Evolutionary conservation across 2,888 invertebrate species (phyloP), one percentile per base, ranked within the genome.

Genomic region (Xiphydria camelus): DNA sequence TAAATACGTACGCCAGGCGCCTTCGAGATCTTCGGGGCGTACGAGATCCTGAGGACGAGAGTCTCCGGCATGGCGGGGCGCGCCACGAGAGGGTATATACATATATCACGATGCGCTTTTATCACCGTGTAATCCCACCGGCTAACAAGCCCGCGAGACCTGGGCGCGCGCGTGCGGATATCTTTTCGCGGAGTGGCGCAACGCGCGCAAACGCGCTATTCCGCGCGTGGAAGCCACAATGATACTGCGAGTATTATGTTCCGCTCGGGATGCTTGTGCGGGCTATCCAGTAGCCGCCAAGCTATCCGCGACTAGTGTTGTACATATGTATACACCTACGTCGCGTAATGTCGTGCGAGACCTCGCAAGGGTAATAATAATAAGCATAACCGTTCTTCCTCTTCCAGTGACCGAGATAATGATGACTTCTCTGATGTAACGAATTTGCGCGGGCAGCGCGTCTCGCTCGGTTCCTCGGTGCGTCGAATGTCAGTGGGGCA

Each of bases 391-490:
- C n/a, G n/a, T n/a, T n/a, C n/a, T n/a, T n/a, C n/a, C n/a, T n/a
- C n/a, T n/a, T n/a, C n/a, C n/a, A n/a, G n/a, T n/a, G n/a, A n/a
- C n/a, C n/a, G n/a, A n/a, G n/a, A n/a, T n/a, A n/a, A n/a, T n/a
- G n/a, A n/a, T n/a, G n/a, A n/a, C n/a, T n/a, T 35, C 40, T 31
- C 47, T 67, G 66, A 68, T 58, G 67, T 61, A 68, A 68, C 68
- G 62, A 66, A 64, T 62, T 68, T 57, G 57, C 51, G 57, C 65
- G 50, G 47, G 47, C 59, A 62, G 59, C 61, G 60, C 61, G 62
- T 62, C 59, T 50, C 32, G 54, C 33, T 34, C 37, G 34, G 32
- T n/a, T n/a, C n/a, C n/a, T n/a, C n/a, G n/a, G n/a, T n/a, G n/a
- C n/a, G n/a, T n/a, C n/a, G n/a, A n/a, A n/a, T n/a, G n/a, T n/a